Percentiles rank a stretch among this genome's conserved stretches.
Conservation (phyloP, 2,888 invertebrate genomes). For the Chrysopilus asiliformis region DNA sequence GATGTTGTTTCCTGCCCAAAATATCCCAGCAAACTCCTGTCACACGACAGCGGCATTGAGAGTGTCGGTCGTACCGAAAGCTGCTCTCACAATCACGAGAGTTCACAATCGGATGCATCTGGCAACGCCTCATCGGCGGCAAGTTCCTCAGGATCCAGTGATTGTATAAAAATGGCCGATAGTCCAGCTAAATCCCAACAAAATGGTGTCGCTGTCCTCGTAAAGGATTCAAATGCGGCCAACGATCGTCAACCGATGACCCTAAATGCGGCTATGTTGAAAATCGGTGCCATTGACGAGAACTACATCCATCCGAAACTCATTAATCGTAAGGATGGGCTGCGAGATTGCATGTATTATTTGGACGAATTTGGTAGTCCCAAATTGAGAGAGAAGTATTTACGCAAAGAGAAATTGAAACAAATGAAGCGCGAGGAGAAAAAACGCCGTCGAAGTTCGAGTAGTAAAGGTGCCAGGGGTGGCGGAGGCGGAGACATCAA, state of each 20-base stretch:
- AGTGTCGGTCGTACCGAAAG: conserved; percentile 18
- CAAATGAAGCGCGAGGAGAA: conserved; percentile 14
- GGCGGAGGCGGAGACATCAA: conserved; percentile 13
- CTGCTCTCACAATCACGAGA: conserved; percentile 11
- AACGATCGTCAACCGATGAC: too few species aligned
- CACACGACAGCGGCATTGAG: conserved; percentile 35
- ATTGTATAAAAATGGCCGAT: too few species aligned
- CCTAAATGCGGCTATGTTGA: not conserved
- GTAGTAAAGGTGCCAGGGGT: too few species aligned
- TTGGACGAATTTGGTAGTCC: conserved; percentile 36
- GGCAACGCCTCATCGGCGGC: conserved; percentile 3
- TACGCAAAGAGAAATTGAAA: conserved; percentile 28
- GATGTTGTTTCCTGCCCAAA: too few species aligned
- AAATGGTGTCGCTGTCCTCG: too few species aligned
- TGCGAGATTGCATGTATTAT: conserved; percentile 35
- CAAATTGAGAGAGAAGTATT: conserved; percentile 31
- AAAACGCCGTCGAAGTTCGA: too few species aligned
- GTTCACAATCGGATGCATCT: conserved; percentile 10
- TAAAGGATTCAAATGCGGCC: too few species aligned
- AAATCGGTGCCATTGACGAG: too few species aligned
- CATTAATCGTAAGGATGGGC: conserved; percentile 34
- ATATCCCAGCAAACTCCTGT: conserved; percentile 22
- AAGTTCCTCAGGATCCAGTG: conserved; percentile 1
- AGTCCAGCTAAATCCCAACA: too few species aligned
- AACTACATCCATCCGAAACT: conserved; percentile 27